Percentiles rank a stretch among this genome's conserved stretches.
Conservation (phyloP, 2,888 invertebrate species). For the Branchellion lobata region DNA sequence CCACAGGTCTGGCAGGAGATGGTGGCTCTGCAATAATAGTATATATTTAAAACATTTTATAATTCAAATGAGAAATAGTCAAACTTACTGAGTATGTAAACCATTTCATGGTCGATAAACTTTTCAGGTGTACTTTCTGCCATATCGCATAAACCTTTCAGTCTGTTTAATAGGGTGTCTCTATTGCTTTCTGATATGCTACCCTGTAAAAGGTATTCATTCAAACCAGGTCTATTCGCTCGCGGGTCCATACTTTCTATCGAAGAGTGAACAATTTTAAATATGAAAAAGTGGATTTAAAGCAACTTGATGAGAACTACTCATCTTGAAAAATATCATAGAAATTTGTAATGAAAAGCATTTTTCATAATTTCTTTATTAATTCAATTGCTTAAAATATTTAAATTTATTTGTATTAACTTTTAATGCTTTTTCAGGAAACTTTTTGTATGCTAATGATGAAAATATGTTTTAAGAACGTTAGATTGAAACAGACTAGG, state of each 20-base stretch:
- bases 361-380: too few species aligned
- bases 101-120: slow-evolving; percentile 90
- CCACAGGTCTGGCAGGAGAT: slow-evolving; percentile 39
- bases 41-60: neutral
- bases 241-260: neutral
- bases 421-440: too few species aligned
- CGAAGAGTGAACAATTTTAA: too few species aligned
- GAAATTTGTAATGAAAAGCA: too few species aligned
- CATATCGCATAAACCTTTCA: slow-evolving; percentile 83
- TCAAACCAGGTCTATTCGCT: slow-evolving; percentile 63
- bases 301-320: too few species aligned
- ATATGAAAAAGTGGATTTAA: too few species aligned
- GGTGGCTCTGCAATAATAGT: slow-evolving; percentile 39
- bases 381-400: too few species aligned
- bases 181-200: slow-evolving; percentile 87
- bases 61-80: slow-evolving; percentile 11
- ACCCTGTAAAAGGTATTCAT: slow-evolving; percentile 88
- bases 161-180: slow-evolving; percentile 82
- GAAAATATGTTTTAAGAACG: too few species aligned
- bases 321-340: too few species aligned
- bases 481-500: neutral
- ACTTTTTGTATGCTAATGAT: too few species aligned
- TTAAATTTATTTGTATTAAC: too few species aligned
- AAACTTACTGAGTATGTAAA: slow-evolving; percentile 62
- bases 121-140: slow-evolving; percentile 79